phyloP scores from a whole-genome alignment of 2,113 vertebrate genomes.

The Corythornis vintsioides region DNA sequence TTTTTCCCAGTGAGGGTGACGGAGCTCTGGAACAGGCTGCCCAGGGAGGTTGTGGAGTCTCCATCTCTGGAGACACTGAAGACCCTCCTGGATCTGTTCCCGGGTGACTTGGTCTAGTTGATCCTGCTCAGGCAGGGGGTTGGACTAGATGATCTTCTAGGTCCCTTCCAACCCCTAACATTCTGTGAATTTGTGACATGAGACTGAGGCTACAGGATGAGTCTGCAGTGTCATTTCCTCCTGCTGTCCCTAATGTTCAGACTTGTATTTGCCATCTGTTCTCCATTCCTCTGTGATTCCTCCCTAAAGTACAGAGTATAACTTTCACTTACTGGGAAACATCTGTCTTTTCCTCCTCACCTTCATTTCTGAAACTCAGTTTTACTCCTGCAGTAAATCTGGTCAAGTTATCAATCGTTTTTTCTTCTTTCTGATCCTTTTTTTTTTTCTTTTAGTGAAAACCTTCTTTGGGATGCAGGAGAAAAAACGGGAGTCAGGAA shows the following conservation, averaged over 20 bases:
- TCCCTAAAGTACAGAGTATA: background rate
- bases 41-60: too few species aligned
- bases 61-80: too few species aligned
- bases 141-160: too few species aligned
- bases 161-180: too few species aligned
- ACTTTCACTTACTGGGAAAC: background rate
- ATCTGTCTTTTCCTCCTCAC: background rate
- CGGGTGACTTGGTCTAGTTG: too few species aligned
- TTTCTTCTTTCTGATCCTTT: too few species aligned
- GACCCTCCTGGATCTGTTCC: too few species aligned
- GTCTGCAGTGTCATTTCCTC: background rate
- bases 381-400: background rate
- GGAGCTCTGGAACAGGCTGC: too few species aligned
- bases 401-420: background rate
- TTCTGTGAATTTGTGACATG: too few species aligned
- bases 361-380: background rate
- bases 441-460: background rate
- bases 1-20: too few species aligned
- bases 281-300: background rate
- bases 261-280: background rate
- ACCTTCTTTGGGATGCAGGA: background rate
- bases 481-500: background rate
- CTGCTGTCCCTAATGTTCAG: background rate
- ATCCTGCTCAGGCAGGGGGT: too few species aligned
- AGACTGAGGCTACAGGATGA: background rate